Percentiles rank a stretch among this genome's conserved stretches.
Conservation (phyloP, 2,113 vertebrate genomes). For the Eonycteris spelaea region DNA sequence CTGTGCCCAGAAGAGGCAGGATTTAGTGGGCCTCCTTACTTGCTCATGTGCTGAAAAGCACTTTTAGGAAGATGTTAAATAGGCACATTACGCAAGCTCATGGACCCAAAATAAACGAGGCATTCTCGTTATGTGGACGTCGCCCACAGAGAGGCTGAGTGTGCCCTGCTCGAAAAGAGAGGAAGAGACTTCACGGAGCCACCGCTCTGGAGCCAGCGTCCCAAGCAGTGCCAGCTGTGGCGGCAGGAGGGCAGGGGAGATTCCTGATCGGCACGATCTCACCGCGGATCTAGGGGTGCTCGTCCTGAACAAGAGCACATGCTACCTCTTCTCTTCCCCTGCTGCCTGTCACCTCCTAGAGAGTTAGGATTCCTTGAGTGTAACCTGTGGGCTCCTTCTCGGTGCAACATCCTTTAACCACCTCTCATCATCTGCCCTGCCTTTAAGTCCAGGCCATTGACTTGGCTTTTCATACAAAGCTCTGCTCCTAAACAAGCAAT, state of each 20-base stretch:
- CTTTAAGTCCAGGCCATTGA: background rate
- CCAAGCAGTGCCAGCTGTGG: background rate
- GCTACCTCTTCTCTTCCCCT: background rate
- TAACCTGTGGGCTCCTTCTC: background rate
- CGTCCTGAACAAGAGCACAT: background rate
- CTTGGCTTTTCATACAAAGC: conserved; percentile 10
- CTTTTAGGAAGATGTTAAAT: conserved; percentile 70
- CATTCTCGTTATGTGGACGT: conserved; percentile 26
- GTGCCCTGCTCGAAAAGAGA: background rate
- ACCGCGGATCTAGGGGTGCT: background rate
- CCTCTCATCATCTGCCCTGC: background rate
- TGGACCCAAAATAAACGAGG: conserved; percentile 70
- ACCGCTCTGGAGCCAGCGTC: background rate
- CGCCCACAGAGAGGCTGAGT: conserved; percentile 33
- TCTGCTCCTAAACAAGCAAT: conserved; percentile 36
- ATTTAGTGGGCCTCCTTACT: conserved; percentile 70
- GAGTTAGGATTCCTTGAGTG: background rate
- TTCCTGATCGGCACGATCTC: rapidly evolving
- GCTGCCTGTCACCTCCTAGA: background rate
- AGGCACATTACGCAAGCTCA: conserved; percentile 72
- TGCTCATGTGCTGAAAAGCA: conserved; percentile 63
- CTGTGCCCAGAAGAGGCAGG: conserved; percentile 60
- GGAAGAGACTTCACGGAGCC: background rate
- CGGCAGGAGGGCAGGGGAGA: background rate
- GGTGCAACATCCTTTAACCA: background rate